Conservation (phyloP, 2,888 invertebrate species). For the Apodemia zela region DNA sequence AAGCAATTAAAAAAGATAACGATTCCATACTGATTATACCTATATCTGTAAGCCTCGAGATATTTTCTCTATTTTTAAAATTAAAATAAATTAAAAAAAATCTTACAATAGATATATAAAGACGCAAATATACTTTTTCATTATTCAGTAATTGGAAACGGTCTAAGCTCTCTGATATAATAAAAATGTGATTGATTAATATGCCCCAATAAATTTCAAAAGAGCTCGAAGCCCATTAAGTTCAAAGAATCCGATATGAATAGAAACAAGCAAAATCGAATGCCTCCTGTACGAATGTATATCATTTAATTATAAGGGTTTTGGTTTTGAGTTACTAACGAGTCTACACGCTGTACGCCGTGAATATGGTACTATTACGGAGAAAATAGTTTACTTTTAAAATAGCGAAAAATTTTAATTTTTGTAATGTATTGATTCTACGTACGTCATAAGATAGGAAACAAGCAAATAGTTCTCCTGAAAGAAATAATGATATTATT, state of each 20-base stretch:
- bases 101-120: too few species aligned
- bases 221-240: slow-evolving; percentile 27
- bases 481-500: too few species aligned
- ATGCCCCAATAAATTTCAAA: not conserved
- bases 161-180: not conserved
- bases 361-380: not conserved
- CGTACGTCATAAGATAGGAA: too few species aligned
- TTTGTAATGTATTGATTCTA: not conserved
- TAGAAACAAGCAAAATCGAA: slow-evolving; percentile 37
- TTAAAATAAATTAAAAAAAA: too few species aligned
- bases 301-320: slow-evolving; percentile 53
- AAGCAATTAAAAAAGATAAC: too few species aligned
- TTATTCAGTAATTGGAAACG: not conserved
- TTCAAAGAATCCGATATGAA: slow-evolving; percentile 41
- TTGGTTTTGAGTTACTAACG: slow-evolving; percentile 23
- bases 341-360: slow-evolving; percentile 15
- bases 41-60: too few species aligned
- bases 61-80: too few species aligned
- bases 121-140: too few species aligned
- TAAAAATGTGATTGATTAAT: slow-evolving; percentile 22
- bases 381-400: not conserved
- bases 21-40: too few species aligned
- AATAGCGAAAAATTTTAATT: not conserved
- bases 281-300: slow-evolving; percentile 38
- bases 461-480: too few species aligned